Conservation (phyloP, 1,140 invertebrate genomes). For the Bombus vancouverensis region DNA sequence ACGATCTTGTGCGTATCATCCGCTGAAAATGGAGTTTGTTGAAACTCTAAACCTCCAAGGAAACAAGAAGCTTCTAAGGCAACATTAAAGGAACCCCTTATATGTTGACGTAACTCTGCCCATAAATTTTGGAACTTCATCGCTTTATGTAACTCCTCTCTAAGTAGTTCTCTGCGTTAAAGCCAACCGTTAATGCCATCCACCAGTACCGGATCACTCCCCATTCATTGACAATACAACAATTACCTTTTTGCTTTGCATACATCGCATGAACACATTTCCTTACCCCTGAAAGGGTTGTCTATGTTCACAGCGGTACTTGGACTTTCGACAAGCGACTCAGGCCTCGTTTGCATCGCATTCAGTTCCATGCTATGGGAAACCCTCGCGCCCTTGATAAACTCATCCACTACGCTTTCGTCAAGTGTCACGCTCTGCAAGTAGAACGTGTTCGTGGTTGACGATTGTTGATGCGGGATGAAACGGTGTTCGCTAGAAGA, state of each 20-base stretch:
- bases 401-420: constrained; percentile 28
- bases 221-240: not conserved
- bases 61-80: constrained; percentile 76
- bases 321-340: constrained; percentile 8
- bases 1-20: constrained; percentile 70
- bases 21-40: constrained; percentile 67
- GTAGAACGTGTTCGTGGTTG: not conserved
- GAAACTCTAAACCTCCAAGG: constrained; percentile 67
- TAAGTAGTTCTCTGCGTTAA: constrained; percentile 74
- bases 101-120: constrained; percentile 83
- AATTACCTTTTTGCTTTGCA: constrained; percentile 76
- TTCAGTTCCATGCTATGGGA: constrained; percentile 19
- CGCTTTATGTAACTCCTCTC: constrained; percentile 82
- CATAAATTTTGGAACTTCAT: constrained; percentile 83
- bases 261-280: constrained; percentile 70
- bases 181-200: not conserved
- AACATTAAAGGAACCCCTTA: constrained; percentile 81
- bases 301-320: constrained; percentile 8
- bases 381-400: constrained; percentile 47
- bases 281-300: constrained; percentile 47
- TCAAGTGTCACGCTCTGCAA: constrained; percentile 44
- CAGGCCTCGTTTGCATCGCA: not conserved
- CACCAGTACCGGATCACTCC: not conserved
- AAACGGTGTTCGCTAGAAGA: not conserved
- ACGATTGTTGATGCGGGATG: not conserved